Percentiles rank a stretch among this genome's conserved stretches.
Conservation (phyloP, 1,140 invertebrate species). For the Reticulitermes speratus region DNA sequence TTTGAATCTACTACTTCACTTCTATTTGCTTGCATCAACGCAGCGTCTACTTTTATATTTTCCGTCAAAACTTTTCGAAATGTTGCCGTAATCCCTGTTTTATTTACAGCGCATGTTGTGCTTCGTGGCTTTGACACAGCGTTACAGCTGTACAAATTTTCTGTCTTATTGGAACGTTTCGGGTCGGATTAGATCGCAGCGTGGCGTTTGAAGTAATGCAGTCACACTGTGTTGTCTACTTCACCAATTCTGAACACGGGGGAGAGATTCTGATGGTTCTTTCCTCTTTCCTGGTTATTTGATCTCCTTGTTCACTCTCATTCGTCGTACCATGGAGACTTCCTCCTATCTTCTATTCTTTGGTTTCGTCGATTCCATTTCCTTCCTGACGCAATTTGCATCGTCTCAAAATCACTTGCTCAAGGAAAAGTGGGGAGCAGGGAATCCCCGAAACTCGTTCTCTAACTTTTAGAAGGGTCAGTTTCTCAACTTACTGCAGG, state of each 20-base stretch:
- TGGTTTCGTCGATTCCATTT: constrained; percentile 37
- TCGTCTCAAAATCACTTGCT: constrained; percentile 47
- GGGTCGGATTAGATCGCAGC: no score
- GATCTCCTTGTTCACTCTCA: neutral
- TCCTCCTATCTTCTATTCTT: neutral
- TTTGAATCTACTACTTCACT: no score
- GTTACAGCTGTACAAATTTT: no score
- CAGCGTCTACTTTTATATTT: no score
- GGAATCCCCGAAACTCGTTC: neutral
- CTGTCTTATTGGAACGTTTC: no score
- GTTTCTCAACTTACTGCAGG: neutral
- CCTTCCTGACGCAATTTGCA: constrained; percentile 49
- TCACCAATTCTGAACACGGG: neutral
- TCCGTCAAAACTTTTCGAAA: no score
- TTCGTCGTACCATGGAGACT: neutral
- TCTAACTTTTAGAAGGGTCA: neutral
- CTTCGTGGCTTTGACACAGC: no score
- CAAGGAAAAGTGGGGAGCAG: constrained; percentile 18
- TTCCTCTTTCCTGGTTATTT: constrained; percentile 2
- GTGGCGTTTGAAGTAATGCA: neutral
- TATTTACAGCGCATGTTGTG: neutral
- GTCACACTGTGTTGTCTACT: neutral
- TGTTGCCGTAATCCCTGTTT: neutral
- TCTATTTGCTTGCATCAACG: no score
- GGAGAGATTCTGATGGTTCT: neutral